Base-by-base conservation (phyloP, 2,113 vertebrate genomes). In the Saccopteryx leptura region DNA sequence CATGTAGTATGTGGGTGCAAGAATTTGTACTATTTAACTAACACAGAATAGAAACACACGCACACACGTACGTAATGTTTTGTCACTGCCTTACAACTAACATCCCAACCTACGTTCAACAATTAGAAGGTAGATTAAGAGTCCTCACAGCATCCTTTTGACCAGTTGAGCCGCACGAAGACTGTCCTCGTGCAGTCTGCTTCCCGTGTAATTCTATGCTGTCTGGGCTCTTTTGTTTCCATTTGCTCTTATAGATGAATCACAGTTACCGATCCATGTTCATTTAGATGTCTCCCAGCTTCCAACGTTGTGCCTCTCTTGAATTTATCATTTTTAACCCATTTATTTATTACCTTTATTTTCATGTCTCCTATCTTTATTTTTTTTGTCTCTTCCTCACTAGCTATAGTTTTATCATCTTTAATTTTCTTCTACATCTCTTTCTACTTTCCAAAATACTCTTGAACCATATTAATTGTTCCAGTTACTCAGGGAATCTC, bases 41-140 rank as follows among this genome's bases (percentile, higher is more conserved):
- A 75, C 33, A 69, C 52, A 24, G 48, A 26, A 65, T 39, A 18
- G 74, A 86, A 94, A 18, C 17, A 9, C 39, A 39, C 39, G 39
- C 39, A 39, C 39, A 39, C 39, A 39, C 39, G 39, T 39, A 39
- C 3, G 39, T 39, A 39, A 39, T 39, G 39, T 17, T 91, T 91
- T 95, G 92, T 96, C 97, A 88, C 65, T 94, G 11, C 63, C 6
- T 93, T 83, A 63, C 60, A 74, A 78, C 93, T 97, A 69, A 74
- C 95, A 93, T 95, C 71, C 96, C 95, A 90, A 96, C 71, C 24
- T 52, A 84, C 80, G 52, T 48, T 39, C 96, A 80, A 79, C 79
- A 96, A 82, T 91, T 78, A 56, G 2, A 76, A 52, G 81, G 75
- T 88, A 91, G 86, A 96, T 92, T 68, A 5, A 82, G 28, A 81